phyloP scores from a whole-genome alignment of 2,888 invertebrate genomes.

The Ochlodes sylvanus region DNA sequence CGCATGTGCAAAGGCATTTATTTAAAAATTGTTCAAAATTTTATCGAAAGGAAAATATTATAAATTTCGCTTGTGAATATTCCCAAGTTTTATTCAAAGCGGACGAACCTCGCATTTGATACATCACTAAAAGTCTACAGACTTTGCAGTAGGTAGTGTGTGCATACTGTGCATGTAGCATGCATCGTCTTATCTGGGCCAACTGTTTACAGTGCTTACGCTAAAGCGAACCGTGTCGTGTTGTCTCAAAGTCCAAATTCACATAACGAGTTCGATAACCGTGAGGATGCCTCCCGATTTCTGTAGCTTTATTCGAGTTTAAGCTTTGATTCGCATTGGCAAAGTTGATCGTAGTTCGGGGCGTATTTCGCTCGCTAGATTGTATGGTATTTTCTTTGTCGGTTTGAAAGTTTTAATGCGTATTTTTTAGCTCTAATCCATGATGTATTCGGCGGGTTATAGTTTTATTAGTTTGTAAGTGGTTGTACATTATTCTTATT shows the following conservation, averaged over 20 bases:
- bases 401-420: slow-evolving; percentile 11
- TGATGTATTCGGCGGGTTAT: slow-evolving; percentile 5
- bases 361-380: neutral
- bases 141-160: slow-evolving; percentile 14
- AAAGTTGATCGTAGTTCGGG: slow-evolving; percentile 18
- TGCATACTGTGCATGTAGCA: slow-evolving; percentile 24
- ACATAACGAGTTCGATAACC: slow-evolving; percentile 1
- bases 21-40: too few species aligned
- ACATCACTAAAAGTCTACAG: slow-evolving; percentile 19
- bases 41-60: too few species aligned
- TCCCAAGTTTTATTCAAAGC: neutral
- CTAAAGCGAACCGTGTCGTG: slow-evolving; percentile 11
- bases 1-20: too few species aligned
- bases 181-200: slow-evolving; percentile 22
- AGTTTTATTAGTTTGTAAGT: neutral
- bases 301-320: slow-evolving; percentile 23
- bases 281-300: slow-evolving; percentile 27
- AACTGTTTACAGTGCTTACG: slow-evolving; percentile 5
- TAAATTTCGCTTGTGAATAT: slow-evolving; percentile 1
- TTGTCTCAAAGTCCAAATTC: slow-evolving; percentile 20
- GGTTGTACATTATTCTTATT: too few species aligned
- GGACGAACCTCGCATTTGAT: neutral
- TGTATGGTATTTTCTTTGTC: slow-evolving; percentile 21
- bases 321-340: slow-evolving; percentile 12
- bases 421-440: slow-evolving; percentile 19